phyloP scores from a whole-genome alignment of 2,888 invertebrate species.

The Cancer borealis region DNA sequence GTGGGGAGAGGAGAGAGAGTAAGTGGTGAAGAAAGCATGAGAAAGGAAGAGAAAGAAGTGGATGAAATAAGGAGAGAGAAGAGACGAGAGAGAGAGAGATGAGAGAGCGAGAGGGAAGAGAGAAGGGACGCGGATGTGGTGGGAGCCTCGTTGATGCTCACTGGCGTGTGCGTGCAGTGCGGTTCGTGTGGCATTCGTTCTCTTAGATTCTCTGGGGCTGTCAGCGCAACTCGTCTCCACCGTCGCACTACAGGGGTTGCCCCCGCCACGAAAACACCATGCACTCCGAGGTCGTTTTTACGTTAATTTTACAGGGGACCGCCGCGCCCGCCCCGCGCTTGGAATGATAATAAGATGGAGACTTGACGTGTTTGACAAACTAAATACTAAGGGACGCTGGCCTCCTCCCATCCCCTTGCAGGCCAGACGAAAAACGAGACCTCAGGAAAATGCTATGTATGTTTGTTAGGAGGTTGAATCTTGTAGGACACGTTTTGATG shows the following conservation, averaged over 20 bases:
- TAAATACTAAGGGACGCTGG: neutral
- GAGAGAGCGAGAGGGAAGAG: neutral
- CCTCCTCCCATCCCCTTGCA: neutral
- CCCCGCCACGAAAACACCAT: neutral
- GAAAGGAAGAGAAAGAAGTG: neutral
- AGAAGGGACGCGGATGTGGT: too few species aligned
- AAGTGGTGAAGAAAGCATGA: neutral
- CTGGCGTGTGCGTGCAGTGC: too few species aligned
- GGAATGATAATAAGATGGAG: slow-evolving; percentile 9
- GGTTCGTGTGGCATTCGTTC: too few species aligned
- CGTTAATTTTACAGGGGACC: slow-evolving; percentile 13
- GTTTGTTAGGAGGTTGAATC: neutral
- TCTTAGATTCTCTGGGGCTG: too few species aligned
- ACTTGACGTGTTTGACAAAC: slow-evolving; percentile 18
- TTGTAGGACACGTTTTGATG: neutral
- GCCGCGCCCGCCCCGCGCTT: neutral
- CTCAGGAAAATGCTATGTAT: neutral
- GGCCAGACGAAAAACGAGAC: neutral
- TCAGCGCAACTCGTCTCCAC: too few species aligned
- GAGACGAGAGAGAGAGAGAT: neutral
- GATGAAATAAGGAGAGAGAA: neutral
- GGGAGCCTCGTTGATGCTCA: too few species aligned
- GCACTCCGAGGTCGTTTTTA: neutral
- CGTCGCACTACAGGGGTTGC: too few species aligned
- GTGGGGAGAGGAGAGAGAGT: neutral